Base-by-base conservation (phyloP, 2,888 invertebrate species). In the Busseola fusca region DNA sequence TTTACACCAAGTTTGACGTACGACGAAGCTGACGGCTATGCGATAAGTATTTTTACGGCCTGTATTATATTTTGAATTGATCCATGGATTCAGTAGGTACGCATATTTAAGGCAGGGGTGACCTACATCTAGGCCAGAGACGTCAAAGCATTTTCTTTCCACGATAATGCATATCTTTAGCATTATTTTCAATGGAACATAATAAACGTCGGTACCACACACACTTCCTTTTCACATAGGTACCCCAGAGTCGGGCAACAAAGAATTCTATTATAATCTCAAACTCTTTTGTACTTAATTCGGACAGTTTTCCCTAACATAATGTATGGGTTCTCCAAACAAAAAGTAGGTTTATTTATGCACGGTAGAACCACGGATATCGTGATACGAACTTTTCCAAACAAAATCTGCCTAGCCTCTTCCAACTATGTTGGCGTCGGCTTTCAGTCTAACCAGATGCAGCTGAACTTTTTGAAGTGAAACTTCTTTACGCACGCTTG, bases 241-340 rank as follows among this genome's bases (percentile, higher is more conserved):
- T 27, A 1, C 14, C 45, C 18, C 48, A 25, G 25, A 37, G 48
- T 37, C 3, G 48, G 50, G n/a, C 45, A 37, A 60, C 64, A 75
- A 75, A 75, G 68, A 45, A 16, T 27, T 64, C 18, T 56, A 42
- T 60, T 64, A 68, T 60, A 67, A 74, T 74, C 50, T n/a, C 2
- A 34, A 50, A 62, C n/a, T 30, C 60, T 60, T 70, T 64, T 72
- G 64, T 73, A 12, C 25, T 27, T 37, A 67, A 68, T 48, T 18
- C 40, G 40, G 42, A 27, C 27, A 21, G 27, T 21, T 21, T 27
- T 27, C 27, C 40, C 3, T 27, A 27, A 18, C 18, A 60, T 42
- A 18, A 60, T 60, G 21, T 27, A 21, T 21, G 18, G 27, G 27
- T 42, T 60, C 21, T 60, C 12, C 12, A 42, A 27, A 42, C 4